Conservation (phyloP, 1,140 invertebrate genomes). For the Trinorchestia longiramus region DNA sequence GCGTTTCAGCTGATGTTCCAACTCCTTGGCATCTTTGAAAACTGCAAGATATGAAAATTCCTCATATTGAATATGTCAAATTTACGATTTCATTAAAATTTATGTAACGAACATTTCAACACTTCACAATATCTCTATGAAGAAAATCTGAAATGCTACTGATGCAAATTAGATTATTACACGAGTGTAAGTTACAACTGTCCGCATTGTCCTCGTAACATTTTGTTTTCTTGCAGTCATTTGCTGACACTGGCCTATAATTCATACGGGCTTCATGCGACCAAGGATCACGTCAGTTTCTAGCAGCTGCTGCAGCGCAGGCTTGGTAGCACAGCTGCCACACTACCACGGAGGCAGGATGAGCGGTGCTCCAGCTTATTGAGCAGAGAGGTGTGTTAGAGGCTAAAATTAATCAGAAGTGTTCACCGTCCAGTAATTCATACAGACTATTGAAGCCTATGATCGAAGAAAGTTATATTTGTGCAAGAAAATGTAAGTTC, state of each 20-base stretch:
- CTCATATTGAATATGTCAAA: not conserved
- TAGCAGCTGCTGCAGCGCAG: not conserved
- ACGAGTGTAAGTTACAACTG: too few species aligned
- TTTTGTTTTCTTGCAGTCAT: too few species aligned
- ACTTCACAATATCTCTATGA: not conserved
- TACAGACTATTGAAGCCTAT: too few species aligned
- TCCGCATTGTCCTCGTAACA: too few species aligned
- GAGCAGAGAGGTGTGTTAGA: not conserved
- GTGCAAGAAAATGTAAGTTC: not conserved
- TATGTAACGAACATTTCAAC: not conserved
- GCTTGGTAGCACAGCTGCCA: too few species aligned
- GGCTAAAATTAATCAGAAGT: not conserved
- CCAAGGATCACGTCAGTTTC: not conserved
- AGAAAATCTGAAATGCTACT: not conserved
- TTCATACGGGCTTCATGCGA: too few species aligned
- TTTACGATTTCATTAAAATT: not conserved
- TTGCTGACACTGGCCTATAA: too few species aligned
- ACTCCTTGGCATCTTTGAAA: constrained; percentile 42
- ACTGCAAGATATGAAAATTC: not conserved
- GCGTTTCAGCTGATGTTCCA: constrained; percentile 35
- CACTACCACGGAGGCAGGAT: not conserved
- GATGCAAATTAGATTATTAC: too few species aligned
- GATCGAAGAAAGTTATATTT: not conserved
- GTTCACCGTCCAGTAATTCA: too few species aligned
- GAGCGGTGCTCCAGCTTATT: not conserved